Percentiles rank a stretch among this genome's conserved stretches.
These are phyloP conservation scores for Magallana nippona DNA, from an alignment of 2,888 invertebrate species.

Conservation along the genomic window DNA sequence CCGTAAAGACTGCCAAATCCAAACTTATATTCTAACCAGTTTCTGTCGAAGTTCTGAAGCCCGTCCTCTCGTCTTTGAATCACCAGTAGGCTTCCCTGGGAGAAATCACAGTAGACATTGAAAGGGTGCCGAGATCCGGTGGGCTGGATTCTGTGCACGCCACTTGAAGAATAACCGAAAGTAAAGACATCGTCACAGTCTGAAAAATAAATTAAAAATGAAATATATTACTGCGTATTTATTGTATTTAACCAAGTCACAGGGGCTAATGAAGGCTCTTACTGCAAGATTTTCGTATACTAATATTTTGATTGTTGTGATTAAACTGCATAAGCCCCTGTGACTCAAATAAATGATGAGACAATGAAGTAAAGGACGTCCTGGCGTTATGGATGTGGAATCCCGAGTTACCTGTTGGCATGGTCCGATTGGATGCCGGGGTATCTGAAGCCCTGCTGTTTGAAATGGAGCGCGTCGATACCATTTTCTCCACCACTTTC, in stretches of 20 bases:
- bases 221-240: no score
- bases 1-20: constrained; percentile 78
- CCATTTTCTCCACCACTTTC: neutral
- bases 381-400: neutral
- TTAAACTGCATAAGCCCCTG: no score
- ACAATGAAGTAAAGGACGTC: neutral
- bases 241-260: no score
- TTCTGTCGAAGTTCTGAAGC: constrained; percentile 70
- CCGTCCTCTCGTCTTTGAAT: constrained; percentile 76
- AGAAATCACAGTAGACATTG: constrained; percentile 76
- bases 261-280: no score
- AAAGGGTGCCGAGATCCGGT: constrained; percentile 57
- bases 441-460: neutral
- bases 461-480: neutral
- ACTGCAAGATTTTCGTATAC: no score
- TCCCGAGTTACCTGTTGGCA: neutral
- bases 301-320: no score
- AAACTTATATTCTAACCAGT: constrained; percentile 77
- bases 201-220: constrained; percentile 53
- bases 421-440: neutral
- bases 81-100: constrained; percentile 73
- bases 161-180: constrained; percentile 68
- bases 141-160: constrained; percentile 74
- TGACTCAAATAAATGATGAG: neutral
- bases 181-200: constrained; percentile 76